phyloP scores from a whole-genome alignment of 1,140 invertebrate species.

The Zaprionus taronus region DNA sequence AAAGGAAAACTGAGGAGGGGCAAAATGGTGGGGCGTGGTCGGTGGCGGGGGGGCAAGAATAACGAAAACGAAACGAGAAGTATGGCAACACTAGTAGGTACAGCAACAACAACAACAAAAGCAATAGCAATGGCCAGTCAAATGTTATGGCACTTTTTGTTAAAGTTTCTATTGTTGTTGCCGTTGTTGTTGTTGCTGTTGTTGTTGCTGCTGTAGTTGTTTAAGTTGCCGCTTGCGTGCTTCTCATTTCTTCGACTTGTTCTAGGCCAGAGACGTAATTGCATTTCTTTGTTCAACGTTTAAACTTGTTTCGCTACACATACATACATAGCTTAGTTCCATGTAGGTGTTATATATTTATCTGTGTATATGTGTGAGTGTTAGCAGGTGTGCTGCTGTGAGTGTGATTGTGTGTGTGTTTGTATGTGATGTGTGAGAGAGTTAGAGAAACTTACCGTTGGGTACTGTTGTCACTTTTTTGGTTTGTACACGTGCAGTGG shows the following conservation, averaged over 20 bases:
- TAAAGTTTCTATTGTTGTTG: conserved; percentile 48
- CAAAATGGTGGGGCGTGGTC: background rate
- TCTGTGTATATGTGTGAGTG: conserved; percentile 26
- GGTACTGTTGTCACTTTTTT: conserved; percentile 96
- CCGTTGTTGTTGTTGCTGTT: conserved; percentile 7
- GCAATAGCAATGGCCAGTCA: conserved; percentile 58
- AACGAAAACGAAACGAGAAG: conserved; percentile 51
- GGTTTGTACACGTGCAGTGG: conserved; percentile 98
- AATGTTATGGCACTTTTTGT: conserved; percentile 63
- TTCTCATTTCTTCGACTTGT: conserved; percentile 51
- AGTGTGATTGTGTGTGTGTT: conserved; percentile 10
- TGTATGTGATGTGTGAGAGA: conserved; percentile 21
- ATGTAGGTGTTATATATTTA: conserved; percentile 34
- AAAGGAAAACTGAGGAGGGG: conserved; percentile 22
- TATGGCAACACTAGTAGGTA: conserved; percentile 45
- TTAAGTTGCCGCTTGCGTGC: conserved; percentile 50
- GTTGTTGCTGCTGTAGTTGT: conserved; percentile 34
- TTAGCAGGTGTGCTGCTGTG: conserved; percentile 35
- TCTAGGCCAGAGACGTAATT: conserved; percentile 71
- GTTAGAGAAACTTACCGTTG: conserved; percentile 91
- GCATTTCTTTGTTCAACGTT: conserved; percentile 80
- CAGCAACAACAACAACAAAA: conserved; percentile 12
- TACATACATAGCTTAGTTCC: conserved; percentile 61
- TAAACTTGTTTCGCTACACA: conserved; percentile 76
- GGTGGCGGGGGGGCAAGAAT: conserved; percentile 6